Conservation (phyloP, 2,888 invertebrate species). For the Empis livida region DNA sequence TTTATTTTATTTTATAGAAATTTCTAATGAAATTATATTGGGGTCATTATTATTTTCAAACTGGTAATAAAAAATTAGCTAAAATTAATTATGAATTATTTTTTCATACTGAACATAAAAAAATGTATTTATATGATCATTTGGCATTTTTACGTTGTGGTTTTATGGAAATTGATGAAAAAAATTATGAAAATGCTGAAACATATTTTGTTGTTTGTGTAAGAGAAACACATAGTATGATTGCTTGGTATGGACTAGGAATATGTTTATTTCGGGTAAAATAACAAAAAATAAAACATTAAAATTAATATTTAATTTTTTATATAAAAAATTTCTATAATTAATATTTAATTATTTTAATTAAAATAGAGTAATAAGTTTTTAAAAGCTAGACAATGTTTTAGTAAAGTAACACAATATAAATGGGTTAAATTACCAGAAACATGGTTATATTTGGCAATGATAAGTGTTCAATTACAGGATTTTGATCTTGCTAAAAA, state of each 20-base stretch:
- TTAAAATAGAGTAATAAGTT: no score
- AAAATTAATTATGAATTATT: slow-evolving; percentile 6
- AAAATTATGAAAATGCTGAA: slow-evolving; percentile 4
- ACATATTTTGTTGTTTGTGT: slow-evolving; percentile 6
- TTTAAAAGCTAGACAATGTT: background rate
- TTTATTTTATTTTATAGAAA: slow-evolving; percentile 1
- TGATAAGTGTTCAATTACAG: background rate
- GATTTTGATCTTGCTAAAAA: background rate
- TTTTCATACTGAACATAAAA: slow-evolving; percentile 1
- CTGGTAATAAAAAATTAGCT: slow-evolving; percentile 1
- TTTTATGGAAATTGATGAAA: slow-evolving; percentile 2
- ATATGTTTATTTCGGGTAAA: slow-evolving; percentile 7
- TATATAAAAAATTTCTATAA: background rate
- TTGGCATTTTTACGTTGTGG: slow-evolving; percentile 6
- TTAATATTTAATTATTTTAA: background rate
- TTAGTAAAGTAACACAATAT: background rate
- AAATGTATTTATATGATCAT: slow-evolving; percentile 4
- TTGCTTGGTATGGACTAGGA: slow-evolving; percentile 10
- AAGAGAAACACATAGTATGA: slow-evolving; percentile 3
- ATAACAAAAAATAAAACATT: background rate
- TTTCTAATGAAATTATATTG: slow-evolving; percentile 1
- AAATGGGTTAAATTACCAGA: background rate
- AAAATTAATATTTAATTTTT: background rate
- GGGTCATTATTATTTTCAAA: slow-evolving; percentile 3
- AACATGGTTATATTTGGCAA: background rate